Evolutionary conservation across 2,113 vertebrate species (phyloP).

Genomic region (Poeciliopsis occidentalis): DNA sequence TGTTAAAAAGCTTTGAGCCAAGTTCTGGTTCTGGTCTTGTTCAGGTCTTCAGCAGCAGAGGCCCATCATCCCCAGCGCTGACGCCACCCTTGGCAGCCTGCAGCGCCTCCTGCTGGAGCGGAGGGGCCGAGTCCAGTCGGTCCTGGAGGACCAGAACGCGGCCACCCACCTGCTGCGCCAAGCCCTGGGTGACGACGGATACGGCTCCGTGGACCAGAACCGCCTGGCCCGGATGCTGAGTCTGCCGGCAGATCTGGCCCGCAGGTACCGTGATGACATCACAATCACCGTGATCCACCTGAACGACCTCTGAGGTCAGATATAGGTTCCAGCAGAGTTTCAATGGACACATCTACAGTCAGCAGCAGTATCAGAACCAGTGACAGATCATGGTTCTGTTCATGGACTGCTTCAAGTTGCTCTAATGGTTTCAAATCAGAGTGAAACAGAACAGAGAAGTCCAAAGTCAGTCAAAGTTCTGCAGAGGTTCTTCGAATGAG

Average conservation of each 20-base stretch:
- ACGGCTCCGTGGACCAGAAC: slow-evolving; percentile 53
- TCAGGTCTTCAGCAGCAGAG: slow-evolving; percentile 68
- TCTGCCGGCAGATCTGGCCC: slow-evolving; percentile 63
- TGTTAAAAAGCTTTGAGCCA: not conserved
- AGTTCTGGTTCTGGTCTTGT: not conserved
- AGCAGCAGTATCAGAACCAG: not conserved
- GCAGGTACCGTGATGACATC: slow-evolving; percentile 76
- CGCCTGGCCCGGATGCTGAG: slow-evolving; percentile 70
- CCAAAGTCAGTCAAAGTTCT: no score
- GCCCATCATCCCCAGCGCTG: slow-evolving; percentile 32
- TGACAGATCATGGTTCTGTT: not conserved
- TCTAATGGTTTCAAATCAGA: no score
- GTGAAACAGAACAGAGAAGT: no score
- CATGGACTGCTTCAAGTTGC: not conserved
- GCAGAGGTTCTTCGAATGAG: no score
- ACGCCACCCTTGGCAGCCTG: slow-evolving; percentile 55
- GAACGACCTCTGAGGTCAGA: slow-evolving; percentile 41
- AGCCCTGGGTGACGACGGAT: slow-evolving; percentile 70
- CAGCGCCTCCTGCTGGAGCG: slow-evolving; percentile 66
- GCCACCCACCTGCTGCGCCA: slow-evolving; percentile 72
- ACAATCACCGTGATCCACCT: slow-evolving; percentile 71
- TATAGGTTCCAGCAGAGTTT: not conserved
- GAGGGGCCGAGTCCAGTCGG: slow-evolving; percentile 35
- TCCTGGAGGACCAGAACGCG: slow-evolving; percentile 62
- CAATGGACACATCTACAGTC: not conserved